Evolutionary conservation across 2,113 vertebrate genomes (phyloP), one percentile per base, ranked within the genome.

Genomic region (Cololabis saira): DNA sequence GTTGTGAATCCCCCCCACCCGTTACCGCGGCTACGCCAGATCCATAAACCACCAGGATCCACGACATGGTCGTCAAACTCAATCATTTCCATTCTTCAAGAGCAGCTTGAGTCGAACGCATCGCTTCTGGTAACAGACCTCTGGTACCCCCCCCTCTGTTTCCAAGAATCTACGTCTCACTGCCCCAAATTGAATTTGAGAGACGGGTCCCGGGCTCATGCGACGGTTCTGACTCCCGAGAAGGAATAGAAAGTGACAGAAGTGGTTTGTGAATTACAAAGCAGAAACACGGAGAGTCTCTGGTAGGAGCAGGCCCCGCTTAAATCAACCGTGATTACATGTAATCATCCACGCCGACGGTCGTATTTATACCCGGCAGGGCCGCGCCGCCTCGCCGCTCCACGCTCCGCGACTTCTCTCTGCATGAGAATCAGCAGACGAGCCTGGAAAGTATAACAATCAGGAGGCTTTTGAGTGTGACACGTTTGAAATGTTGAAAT

Each of bases 261-360:
- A 62, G 21, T 0, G n/a, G 59, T 55, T 8, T 2, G 22, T 55
- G 16, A 5, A 33, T 37, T 17, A n/a, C 18, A 69, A 54, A 48
- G 17, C 2, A 42, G 56, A 13, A 14, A 21, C n/a, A n/a, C 0
- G 1, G 24, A 61, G 45, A 16, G 16, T 24, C 50, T 43, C 47
- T 16, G 51, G 52, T 5, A 33, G 17, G 41, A 52, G 2, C 4
- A 6, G 65, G 3, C 3, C 40, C 40, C 3, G 47, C n/a, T 59
- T 63, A 50, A 63, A 60, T 64, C 68, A 56, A 18, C 63, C 19
- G 18, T 68, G 73, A 64, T 60, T 51, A 51, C 52, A 60, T 76
- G 59, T 72, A 64, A 81, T 76, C 66, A 61, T 15, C 19, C 56
- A 63, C 10, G 14, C 40, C 37, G 57, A 40, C 67, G 6, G 72